A percentile compares a stretch with the other conserved stretches of the same genome.
Evolutionary conservation across 2,113 vertebrate species (phyloP).

Genomic region (Puma concolor): DNA sequence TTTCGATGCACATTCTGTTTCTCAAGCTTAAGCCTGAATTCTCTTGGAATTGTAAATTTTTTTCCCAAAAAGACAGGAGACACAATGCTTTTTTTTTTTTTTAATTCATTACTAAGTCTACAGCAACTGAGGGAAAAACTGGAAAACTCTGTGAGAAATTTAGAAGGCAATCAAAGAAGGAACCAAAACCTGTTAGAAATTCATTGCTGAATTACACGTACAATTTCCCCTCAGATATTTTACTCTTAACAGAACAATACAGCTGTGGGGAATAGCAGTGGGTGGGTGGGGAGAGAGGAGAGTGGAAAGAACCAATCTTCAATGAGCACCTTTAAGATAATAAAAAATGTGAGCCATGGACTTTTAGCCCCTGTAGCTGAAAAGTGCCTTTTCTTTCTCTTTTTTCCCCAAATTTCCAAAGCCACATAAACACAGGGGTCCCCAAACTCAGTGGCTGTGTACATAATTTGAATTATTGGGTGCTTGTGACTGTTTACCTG

Average conservation of each 20-base stretch:
- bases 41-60: constrained; percentile 85
- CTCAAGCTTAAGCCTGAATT: constrained; percentile 87
- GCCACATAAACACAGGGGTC: not conserved
- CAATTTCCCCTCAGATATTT: constrained; percentile 51
- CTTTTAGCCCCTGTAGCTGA: not conserved
- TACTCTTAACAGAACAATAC: not conserved
- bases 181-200: constrained; percentile 3
- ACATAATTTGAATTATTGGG: not conserved
- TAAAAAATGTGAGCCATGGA: not conserved
- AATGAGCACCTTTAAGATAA: not conserved
- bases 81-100: not conserved
- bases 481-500: not conserved
- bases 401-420: constrained; percentile 7
- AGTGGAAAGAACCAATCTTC: not conserved
- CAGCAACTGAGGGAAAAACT: constrained; percentile 21
- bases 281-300: not conserved
- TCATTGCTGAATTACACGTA: constrained; percentile 50
- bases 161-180: constrained; percentile 11
- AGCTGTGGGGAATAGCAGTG: not conserved
- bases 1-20: constrained; percentile 85
- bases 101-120: constrained; percentile 53
- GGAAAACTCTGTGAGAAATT: constrained; percentile 73
- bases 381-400: not conserved
- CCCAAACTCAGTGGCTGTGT: not conserved
- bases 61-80: constrained; percentile 77